Evolutionary conservation across 1,140 invertebrate genomes (phyloP).

Genomic region (Scaptomyza pallida): DNA sequence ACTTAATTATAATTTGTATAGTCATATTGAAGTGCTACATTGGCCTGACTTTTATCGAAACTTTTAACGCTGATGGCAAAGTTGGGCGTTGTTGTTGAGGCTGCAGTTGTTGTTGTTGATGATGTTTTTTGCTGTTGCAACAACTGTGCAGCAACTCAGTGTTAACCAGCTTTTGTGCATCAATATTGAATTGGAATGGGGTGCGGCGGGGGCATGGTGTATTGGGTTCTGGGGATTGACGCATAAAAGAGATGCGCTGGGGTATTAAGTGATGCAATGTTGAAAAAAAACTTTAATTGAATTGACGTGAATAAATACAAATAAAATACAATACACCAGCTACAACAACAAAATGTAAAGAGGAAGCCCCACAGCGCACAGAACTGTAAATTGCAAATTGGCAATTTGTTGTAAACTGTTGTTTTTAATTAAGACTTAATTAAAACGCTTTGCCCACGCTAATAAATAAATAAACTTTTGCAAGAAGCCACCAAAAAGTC

Average conservation of each 20-base stretch:
- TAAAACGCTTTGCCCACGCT: slow-evolving; percentile 62
- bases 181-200: slow-evolving; percentile 13
- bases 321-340: background rate
- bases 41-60: slow-evolving; percentile 24
- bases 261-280: slow-evolving; percentile 58
- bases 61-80: slow-evolving; percentile 33
- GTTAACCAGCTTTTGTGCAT: slow-evolving; percentile 35
- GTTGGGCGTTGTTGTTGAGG: slow-evolving; percentile 11
- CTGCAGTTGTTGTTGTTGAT: slow-evolving; percentile 1
- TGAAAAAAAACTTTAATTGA: slow-evolving; percentile 79
- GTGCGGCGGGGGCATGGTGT: background rate
- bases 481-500: slow-evolving; percentile 11
- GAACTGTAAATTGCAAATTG: slow-evolving; percentile 58
- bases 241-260: slow-evolving; percentile 21
- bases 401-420: slow-evolving; percentile 70
- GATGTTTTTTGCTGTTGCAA: slow-evolving; percentile 15
- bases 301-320: slow-evolving; percentile 61
- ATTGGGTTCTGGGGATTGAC: background rate
- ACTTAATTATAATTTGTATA: background rate
- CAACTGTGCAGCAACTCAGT: slow-evolving; percentile 10
- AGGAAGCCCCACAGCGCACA: background rate
- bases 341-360: slow-evolving; percentile 20
- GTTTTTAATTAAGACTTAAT: slow-evolving; percentile 80
- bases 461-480: slow-evolving; percentile 60
- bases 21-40: background rate